Base-by-base conservation (phyloP, 2,888 invertebrate species). In the Ceramica pisi region DNA sequence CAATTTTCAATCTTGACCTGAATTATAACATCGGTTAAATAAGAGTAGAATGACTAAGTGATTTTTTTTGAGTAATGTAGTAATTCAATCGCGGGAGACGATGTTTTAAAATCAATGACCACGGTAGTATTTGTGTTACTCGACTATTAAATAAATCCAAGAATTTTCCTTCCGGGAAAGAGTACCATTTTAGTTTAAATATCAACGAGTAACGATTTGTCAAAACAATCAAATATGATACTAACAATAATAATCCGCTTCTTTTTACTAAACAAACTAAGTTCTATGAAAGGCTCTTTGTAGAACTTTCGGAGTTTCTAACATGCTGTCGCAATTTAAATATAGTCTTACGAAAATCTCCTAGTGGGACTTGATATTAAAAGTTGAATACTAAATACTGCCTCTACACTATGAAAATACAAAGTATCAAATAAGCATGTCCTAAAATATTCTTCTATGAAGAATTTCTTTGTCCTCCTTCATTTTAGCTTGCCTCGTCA, bases 121-220 rank as follows among this genome's bases (percentile, higher is more conserved):
- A 59, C 3, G 12, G 19, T 62, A 26, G 19, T 51, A 62, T 35
- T 62, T 35, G 51, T 35, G n/a, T 12, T 19, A 51, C n/a, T 21
- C 8, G 26, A 14, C 2, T 35, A 48, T 0, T 16, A 9, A 35
- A 21, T 14, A 46, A 16, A 21, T 61, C 5, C 16, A 21, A 46
- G n/a, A 48, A 12, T 62, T 50, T 35, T 35, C 62, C 62, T 62
- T 62, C 31, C 50, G 35, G 21, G 35, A 51, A 50, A 35, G 21
- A 57, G 31, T 55, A 55, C 5, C 5, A n/a, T 10, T 31, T 6
- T 10, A 35, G 19, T 56, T 10, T 48, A 2, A 48, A 48, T 48
- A n/a, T n/a, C n/a, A 35, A 19, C 55, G 31, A 10, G n/a, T 10
- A 55, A 55, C 12, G n/a, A 6, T 31, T 6, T 31, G 31, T 55